phyloP scores from a whole-genome alignment of 2,888 invertebrate genomes.

The Eumerus sabulonum region DNA sequence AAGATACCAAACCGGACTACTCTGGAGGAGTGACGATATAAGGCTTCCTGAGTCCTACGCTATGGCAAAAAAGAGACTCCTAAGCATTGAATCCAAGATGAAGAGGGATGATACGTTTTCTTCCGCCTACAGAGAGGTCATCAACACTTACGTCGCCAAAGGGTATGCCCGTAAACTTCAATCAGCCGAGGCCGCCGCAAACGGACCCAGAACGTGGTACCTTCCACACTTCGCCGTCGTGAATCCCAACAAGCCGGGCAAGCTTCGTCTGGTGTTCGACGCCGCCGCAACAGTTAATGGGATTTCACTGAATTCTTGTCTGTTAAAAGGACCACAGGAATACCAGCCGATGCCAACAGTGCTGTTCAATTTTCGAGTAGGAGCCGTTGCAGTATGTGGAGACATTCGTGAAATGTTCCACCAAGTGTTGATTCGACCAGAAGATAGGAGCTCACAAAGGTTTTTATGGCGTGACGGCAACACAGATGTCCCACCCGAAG shows the following conservation, averaged over 20 bases:
- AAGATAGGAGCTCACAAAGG: slow-evolving; percentile 42
- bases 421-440: slow-evolving; percentile 31
- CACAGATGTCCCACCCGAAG: slow-evolving; percentile 21
- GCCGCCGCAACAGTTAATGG: slow-evolving; percentile 52
- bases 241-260: slow-evolving; percentile 49
- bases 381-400: slow-evolving; percentile 44
- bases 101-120: slow-evolving; percentile 33
- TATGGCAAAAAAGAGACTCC: slow-evolving; percentile 49
- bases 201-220: slow-evolving; percentile 67
- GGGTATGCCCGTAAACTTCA: slow-evolving; percentile 8
- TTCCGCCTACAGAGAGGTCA: slow-evolving; percentile 23
- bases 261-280: slow-evolving; percentile 55
- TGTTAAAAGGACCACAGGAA: slow-evolving; percentile 58
- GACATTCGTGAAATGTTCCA: slow-evolving; percentile 65
- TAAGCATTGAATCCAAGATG: slow-evolving; percentile 58
- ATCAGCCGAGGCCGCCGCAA: slow-evolving; percentile 1
- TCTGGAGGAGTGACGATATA: slow-evolving; percentile 47
- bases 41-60: slow-evolving; percentile 41
- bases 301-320: slow-evolving; percentile 46
- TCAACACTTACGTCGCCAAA: slow-evolving; percentile 5
- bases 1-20: too few species aligned
- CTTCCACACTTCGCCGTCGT: slow-evolving; percentile 68
- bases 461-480: slow-evolving; percentile 53
- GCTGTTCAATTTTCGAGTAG: slow-evolving; percentile 54
- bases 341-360: slow-evolving; percentile 52